Conservation (phyloP, 2,888 invertebrate genomes). For the Drosophila longiperda region DNA sequence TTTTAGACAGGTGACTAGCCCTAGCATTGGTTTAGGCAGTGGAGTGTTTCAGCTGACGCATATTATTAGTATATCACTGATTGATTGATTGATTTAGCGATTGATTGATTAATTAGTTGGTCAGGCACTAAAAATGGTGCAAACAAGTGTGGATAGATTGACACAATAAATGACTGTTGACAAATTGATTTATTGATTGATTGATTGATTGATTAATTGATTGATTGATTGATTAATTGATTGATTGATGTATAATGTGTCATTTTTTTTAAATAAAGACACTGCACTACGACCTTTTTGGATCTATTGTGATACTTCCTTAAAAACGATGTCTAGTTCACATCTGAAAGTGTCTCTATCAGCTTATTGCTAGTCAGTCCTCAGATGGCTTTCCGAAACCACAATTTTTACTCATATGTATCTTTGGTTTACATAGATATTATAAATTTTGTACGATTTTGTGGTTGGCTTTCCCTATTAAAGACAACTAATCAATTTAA, state of each 20-base stretch:
- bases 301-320: no score
- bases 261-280: background rate
- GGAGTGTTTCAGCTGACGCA: background rate
- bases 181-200: background rate
- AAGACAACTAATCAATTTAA: slow-evolving; percentile 3
- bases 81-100: background rate
- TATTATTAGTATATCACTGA: background rate
- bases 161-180: background rate
- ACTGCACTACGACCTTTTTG: no score
- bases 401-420: background rate
- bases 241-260: background rate
- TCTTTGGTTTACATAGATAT: background rate
- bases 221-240: background rate
- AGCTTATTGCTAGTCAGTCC: no score
- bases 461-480: no score
- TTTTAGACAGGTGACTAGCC: background rate
- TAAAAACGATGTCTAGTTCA: no score
- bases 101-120: background rate
- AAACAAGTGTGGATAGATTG: background rate
- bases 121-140: background rate
- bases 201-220: background rate
- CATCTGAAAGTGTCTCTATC: no score
- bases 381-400: no score
- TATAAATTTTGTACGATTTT: background rate
- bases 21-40: background rate